phyloP scores from a whole-genome alignment of 2,888 invertebrate genomes.

The Apotomis turbidana region DNA sequence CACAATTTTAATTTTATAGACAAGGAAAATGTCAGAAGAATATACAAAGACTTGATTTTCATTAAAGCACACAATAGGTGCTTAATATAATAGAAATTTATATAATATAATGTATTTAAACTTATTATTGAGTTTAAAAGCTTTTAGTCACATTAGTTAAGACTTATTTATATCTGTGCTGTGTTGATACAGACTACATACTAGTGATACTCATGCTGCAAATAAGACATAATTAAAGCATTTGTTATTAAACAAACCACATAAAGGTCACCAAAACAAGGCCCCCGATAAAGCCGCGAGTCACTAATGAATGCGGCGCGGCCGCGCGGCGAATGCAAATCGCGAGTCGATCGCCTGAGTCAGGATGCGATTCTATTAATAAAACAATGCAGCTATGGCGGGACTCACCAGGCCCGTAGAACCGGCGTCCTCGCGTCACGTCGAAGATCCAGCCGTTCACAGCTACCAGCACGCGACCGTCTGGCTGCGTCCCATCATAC shows the following conservation, averaged over 20 bases:
- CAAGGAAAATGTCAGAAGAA: too few species aligned
- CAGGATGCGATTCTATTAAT: conserved; percentile 64
- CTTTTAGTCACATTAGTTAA: too few species aligned
- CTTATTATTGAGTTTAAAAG: too few species aligned
- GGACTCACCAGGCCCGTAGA: conserved; percentile 96
- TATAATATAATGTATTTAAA: too few species aligned
- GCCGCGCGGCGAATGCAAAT: conserved; percentile 28
- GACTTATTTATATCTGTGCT: conserved; percentile 1
- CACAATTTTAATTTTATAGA: too few species aligned
- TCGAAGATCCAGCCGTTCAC: conserved; percentile 98
- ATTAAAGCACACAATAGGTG: too few species aligned
- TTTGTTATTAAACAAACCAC: conserved; percentile 39
- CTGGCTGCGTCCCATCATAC: conserved; percentile 93
- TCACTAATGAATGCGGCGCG: conserved; percentile 1
- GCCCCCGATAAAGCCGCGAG: conserved; percentile 25
- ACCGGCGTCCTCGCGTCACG: conserved; percentile 94
- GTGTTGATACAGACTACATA: neutral
- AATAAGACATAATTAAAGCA: conserved; percentile 9
- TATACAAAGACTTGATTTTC: too few species aligned
- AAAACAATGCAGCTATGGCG: conserved; percentile 50
- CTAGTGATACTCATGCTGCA: neutral
- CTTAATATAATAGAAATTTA: too few species aligned
- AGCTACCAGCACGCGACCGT: conserved; percentile 95
- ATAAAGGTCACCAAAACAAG: conserved; percentile 28
- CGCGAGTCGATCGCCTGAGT: conserved; percentile 25